Percentiles rank a stretch among this genome's conserved stretches.
Evolutionary conservation across 2,797 vertebrate species (phyloP).

Genomic region (Lacerta agilis): DNA sequence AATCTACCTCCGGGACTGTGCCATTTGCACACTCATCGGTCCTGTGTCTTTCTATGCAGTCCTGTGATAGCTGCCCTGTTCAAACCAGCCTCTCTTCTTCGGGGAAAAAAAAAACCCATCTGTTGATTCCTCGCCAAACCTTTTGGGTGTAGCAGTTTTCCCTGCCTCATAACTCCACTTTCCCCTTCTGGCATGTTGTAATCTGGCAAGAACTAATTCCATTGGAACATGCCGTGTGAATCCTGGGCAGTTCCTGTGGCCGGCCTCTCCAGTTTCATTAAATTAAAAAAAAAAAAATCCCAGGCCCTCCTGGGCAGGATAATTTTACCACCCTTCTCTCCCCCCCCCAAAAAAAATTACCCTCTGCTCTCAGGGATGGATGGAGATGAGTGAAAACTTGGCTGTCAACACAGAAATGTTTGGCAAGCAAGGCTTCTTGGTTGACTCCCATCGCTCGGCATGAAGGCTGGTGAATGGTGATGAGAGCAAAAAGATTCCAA

Average conservation of each 20-base stretch:
- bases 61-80: not conserved
- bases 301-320: not conserved
- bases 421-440: not conserved
- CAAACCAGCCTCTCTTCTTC: not conserved
- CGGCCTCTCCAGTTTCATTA: not conserved
- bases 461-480: not conserved
- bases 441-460: not conserved
- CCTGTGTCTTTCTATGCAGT: too few species aligned
- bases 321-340: not conserved
- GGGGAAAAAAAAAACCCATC: not conserved
- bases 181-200: not conserved
- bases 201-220: constrained; percentile 10
- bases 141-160: constrained; percentile 4
- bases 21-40: too few species aligned
- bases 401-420: not conserved
- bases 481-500: too few species aligned
- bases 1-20: not conserved
- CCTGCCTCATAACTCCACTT: constrained; percentile 3
- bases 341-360: not conserved
- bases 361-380: not conserved
- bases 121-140: not conserved
- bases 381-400: constrained; percentile 18
- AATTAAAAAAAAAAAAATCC: too few species aligned
- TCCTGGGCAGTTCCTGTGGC: not conserved
- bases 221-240: constrained; percentile 16